Evolutionary conservation across 2,113 vertebrate species (phyloP), one percentile per base, ranked within the genome.

Genomic region (Heterotilapia buettikoferi): DNA sequence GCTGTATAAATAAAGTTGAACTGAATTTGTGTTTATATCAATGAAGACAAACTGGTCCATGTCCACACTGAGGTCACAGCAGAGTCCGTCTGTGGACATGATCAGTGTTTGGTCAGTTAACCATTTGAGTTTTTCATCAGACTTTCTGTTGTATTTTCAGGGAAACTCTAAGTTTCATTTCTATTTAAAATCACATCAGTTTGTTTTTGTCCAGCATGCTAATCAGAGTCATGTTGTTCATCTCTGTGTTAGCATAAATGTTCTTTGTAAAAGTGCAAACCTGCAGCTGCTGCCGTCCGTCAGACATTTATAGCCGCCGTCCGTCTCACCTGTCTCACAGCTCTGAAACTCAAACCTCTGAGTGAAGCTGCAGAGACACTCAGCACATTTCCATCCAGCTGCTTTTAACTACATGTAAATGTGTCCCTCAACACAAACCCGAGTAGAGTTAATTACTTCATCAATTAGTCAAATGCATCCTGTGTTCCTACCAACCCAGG

Each of bases 271-370:
- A 26, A 73, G 13, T 45, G 40, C 9, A 47, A 47, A 47, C 71
- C 43, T 76, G 24, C 71, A 90, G 83, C 85, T 92, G 90, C 80
- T 12, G 83, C 80, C 1, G 16, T 45, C 83, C 8, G 4, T 92
- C 85, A 52, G 80, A 88, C 88, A 90, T 86, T 84, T 88, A 82
- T 90, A 92, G 88, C 80, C 9, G 5, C 57, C 18, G 12, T 7
- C 29, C 3, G 16, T 45, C 85, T 73, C 79, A 73, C 26, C 52
- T 57, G 83, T 52, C 45, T 40, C 73, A 53, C 19, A 7, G 43
- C 29, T 8, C 45, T 50, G 88, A 83, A 86, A 89, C 80, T 82
- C 38, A 73, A 85, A 59, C 73, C 73, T 78, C 43, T 31, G 26
- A 31, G 71, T 78, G 71, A 50, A 78, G 71, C 87, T 40, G 56